phyloP scores from a whole-genome alignment of 2,797 vertebrate genomes.

The Alcedo quadribrachys region DNA sequence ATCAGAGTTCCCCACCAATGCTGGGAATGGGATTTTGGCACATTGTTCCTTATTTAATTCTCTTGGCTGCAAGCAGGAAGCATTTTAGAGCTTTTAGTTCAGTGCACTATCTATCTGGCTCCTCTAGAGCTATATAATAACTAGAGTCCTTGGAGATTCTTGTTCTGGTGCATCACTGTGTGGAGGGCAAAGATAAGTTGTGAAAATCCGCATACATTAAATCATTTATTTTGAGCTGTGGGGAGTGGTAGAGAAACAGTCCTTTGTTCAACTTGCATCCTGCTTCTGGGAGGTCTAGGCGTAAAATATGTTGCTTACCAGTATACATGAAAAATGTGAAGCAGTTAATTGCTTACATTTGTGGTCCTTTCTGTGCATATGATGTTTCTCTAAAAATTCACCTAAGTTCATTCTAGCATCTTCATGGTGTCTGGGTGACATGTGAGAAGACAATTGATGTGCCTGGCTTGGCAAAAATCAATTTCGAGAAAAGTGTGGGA shows the following conservation, averaged over 20 bases:
- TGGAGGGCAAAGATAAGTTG: background rate
- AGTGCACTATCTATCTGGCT: background rate
- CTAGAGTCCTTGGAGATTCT: background rate
- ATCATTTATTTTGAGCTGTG: background rate
- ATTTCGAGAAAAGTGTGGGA: background rate
- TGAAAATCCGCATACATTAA: background rate
- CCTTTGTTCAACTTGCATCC: background rate
- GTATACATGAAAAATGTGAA: background rate
- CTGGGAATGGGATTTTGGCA: background rate
- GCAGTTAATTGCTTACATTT: background rate
- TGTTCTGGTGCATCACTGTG: background rate
- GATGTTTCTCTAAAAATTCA: background rate
- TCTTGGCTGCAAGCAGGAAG: background rate
- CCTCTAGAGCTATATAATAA: background rate
- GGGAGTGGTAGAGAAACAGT: background rate
- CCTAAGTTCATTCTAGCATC: background rate
- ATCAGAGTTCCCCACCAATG: background rate
- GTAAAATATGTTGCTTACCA: background rate
- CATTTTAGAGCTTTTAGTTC: background rate
- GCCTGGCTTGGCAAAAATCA: background rate
- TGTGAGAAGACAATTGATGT: background rate
- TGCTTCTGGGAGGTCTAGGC: background rate
- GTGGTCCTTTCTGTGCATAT: background rate
- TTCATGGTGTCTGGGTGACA: background rate
- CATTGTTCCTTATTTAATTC: background rate